Conservation (phyloP, 1,140 invertebrate genomes). For the Branchinecta lindahli region DNA sequence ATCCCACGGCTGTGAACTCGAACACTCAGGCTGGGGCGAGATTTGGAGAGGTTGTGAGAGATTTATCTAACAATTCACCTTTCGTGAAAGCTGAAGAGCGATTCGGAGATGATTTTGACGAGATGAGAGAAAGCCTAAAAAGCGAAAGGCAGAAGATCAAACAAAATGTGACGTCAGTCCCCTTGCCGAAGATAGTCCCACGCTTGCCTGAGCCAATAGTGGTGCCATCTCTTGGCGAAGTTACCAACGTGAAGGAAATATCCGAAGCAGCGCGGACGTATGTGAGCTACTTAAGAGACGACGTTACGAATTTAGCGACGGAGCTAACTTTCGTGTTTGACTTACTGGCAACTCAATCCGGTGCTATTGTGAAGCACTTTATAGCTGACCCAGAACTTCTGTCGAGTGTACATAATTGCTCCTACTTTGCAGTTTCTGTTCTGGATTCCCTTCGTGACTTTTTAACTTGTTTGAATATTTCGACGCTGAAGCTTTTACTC, state of each 20-base stretch:
- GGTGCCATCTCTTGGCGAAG: neutral
- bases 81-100: neutral
- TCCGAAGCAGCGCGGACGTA: neutral
- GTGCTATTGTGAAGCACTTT: neutral
- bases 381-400: neutral
- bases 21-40: neutral
- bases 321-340: neutral
- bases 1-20: neutral
- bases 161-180: neutral
- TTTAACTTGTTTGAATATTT: neutral
- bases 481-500: neutral
- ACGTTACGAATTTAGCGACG: neutral
- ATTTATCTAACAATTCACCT: neutral
- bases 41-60: constrained; percentile 3
- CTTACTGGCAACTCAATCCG: neutral
- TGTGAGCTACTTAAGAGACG: neutral
- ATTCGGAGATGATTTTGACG: neutral
- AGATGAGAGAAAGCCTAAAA: neutral
- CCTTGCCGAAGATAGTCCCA: neutral
- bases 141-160: neutral
- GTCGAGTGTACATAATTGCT: neutral
- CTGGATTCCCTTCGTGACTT: neutral
- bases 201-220: neutral
- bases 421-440: neutral
- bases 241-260: neutral